These are phyloP conservation scores for Oncopodura yosiiana DNA, from an alignment of 1,140 invertebrate genomes.

Conservation along the genomic window DNA sequence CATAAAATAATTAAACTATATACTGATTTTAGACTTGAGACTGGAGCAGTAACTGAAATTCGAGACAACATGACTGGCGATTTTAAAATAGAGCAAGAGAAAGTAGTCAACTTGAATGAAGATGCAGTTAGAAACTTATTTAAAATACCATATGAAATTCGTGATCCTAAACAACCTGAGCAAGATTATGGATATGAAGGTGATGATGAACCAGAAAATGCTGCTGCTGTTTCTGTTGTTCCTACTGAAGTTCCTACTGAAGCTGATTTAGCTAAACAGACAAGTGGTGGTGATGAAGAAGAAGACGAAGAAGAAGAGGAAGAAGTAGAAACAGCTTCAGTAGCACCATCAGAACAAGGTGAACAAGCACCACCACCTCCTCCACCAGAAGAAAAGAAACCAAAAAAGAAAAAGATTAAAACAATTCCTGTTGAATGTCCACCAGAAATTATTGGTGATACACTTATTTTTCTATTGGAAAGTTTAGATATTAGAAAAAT, in stretches of 20 bases:
- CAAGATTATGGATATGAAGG: too few species aligned
- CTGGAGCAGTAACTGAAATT: constrained; percentile 33
- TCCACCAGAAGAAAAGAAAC: background rate
- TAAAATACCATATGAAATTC: constrained; percentile 28
- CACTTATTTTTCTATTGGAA: constrained; percentile 28
- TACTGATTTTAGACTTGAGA: constrained; percentile 25
- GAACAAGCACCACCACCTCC: background rate
- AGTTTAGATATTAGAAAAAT: constrained; percentile 22
- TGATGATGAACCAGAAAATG: background rate
- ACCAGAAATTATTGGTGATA: constrained; percentile 23
- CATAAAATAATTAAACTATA: too few species aligned
- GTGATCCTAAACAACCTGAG: constrained; percentile 23
- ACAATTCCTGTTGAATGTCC: constrained; percentile 21
- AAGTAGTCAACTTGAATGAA: constrained; percentile 23
- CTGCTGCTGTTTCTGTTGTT: background rate
- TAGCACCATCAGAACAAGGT: background rate
- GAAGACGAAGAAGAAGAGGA: background rate
- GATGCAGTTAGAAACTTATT: constrained; percentile 26
- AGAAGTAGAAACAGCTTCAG: background rate
- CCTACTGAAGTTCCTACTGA: background rate
- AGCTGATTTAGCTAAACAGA: background rate
- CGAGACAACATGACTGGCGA: constrained; percentile 27
- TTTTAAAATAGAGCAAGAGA: constrained; percentile 30
- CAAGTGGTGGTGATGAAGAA: background rate
- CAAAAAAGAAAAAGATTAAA: constrained; percentile 9